Evolutionary conservation across 2,113 vertebrate genomes (phyloP).

Genomic region (Myotis davidii): DNA sequence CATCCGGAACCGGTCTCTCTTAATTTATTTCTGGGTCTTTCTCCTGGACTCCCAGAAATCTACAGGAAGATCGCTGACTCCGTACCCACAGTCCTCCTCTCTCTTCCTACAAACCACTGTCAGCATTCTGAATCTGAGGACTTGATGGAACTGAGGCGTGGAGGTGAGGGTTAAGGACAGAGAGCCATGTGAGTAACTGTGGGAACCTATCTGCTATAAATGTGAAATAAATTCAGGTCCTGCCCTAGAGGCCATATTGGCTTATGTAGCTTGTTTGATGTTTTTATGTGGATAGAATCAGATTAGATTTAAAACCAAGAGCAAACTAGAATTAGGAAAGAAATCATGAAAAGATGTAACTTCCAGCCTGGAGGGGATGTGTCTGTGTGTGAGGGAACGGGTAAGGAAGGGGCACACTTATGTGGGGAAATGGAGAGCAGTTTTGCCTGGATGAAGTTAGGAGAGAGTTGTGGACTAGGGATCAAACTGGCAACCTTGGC

Average conservation of each 20-base stretch:
- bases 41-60: not conserved
- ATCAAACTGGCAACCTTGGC: not conserved
- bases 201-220: not conserved
- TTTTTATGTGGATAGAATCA: slow-evolving; percentile 57
- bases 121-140: not conserved
- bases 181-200: not conserved
- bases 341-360: not conserved
- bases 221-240: slow-evolving; percentile 31
- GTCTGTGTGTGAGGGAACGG: no score
- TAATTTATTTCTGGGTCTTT: not conserved
- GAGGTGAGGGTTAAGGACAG: not conserved
- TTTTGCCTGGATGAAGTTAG: not conserved
- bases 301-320: slow-evolving; percentile 38
- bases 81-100: no score
- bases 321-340: slow-evolving; percentile 23
- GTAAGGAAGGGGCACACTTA: no score
- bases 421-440: not conserved
- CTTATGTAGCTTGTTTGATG: slow-evolving; percentile 9
- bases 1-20: not conserved
- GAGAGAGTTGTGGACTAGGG: not conserved
- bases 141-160: not conserved
- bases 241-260: not conserved
- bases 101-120: not conserved
- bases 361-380: not conserved
- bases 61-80: not conserved